Base-by-base conservation (phyloP, 2,888 invertebrate species). In the Magallana nippona region DNA sequence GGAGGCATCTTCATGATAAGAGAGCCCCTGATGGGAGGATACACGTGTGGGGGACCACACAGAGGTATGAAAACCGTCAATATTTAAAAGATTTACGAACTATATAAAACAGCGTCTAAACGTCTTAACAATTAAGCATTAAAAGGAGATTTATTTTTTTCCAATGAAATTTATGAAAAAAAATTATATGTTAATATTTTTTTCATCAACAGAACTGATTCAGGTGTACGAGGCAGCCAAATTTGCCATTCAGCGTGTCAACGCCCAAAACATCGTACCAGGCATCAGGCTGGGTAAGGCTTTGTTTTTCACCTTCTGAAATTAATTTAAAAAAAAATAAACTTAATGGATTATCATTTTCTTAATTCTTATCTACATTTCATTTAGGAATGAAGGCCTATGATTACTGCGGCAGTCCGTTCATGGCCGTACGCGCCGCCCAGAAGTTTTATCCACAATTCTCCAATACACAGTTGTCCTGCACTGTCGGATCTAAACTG, bases 301-400 rank as follows among this genome's bases (percentile, higher is more conserved):
- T n/a, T 55, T 17, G 55, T 55, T 56, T 78, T 19, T 11, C 10
- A 19, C n/a, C 27, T 17, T 11, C 32, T 60, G 2, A 60, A 60
- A 32, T 2, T 32, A 32, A 32, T 32, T 32, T 3, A 32, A 32
- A 32, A 32, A 32, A 32, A 32, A 2, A 3, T 5, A 32, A 32
- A 32, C 32, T 5, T 32, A 0, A 32, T 32, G 32, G 5, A 32
- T 44, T 44, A 44, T 44, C 44, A 44, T 44, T 44, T 44, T 44
- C n/a, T 27, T 1, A 27, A 27, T 27, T 10, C 8, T 44, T 44
- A 8, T 44, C 8, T 44, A 44, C 44, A 44, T 44, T 8, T 55
- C 15, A 32, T 87, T 2, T 87, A 93, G 93, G 93, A 62, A 89
- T 93, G 90, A 87, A 88, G 62, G 91, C 89, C 0, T 91, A 91